Base-by-base conservation (phyloP, 2,888 invertebrate genomes). In the Tipula confusa region DNA sequence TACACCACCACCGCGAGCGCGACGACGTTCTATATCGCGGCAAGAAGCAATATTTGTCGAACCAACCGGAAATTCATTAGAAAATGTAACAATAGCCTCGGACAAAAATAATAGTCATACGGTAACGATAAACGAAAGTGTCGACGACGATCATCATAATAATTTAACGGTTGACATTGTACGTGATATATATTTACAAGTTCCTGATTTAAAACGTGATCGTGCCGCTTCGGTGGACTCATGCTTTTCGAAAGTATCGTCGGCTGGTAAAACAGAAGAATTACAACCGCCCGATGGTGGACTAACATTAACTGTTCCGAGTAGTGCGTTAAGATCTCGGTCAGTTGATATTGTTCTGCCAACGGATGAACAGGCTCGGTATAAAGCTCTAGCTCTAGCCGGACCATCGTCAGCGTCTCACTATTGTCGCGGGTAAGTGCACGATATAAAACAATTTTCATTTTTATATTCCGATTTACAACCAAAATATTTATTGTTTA, bases 281-380 rank as follows among this genome's bases (percentile, higher is more conserved):
- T 87, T 95, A 85, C 91, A 92, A 86, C 92, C 93, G 86, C 92
- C 93, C 83, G 91, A 91, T 29, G 91, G 91, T 83, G 91, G 91
- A 84, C 89, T 90, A 80, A 91, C 91, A 84, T 92, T 92, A 82
- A 92, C 93, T 84, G 95, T 95, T 84, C 95, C 95, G 4, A 92
- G 93, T 84, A 93, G 93, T 85, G 92, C 91, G 82, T 92, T 94
- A 36, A 91, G 96, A 82, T 96, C 96, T 38, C 92, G 95, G 85
- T 96, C 96, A 82, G 96, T 96, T 85, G 96, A 96, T 89, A 96
- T 96, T 87, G 96, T 96, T 82, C 90, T 97, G 86, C 96, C 96
- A 31, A 96, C 96, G 9, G 94, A 95, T 84, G 94, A 95, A 87
- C 95, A 96, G 89, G 94, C 95, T 31, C 92, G 95, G 85, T 96